Evolutionary conservation across 2,888 invertebrate genomes (phyloP), one percentile per base, ranked within the genome.

Genomic region (Exephanes ischioxanthus): DNA sequence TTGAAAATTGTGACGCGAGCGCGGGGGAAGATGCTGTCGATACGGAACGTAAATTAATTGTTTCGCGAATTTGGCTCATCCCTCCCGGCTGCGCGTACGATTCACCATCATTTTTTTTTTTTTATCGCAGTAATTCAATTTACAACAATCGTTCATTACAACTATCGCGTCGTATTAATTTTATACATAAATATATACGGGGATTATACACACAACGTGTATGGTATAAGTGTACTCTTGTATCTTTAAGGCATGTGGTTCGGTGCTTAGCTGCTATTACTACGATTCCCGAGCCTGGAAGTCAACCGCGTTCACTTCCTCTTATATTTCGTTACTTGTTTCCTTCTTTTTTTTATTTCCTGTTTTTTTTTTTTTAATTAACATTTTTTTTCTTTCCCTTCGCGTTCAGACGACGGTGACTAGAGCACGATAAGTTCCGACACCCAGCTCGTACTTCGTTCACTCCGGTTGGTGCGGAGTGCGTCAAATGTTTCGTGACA

Each of bases 231-330:
- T 85, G 85, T 85, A 85, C 85, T 85, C 81, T 85, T 85, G 85
- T 85, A 85, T 81, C 78, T 78, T 87, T 91, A 91, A 91, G 90
- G 90, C 90, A 90, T 90, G 88, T 89, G 89, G 90, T 90, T 90
- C 87, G 88, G 90, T 88, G 89, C 88, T 90, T 89, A 89, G 89
- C 87, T 88, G 88, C 88, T 89, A 88, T 76, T 83, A 87, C 85
- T 87, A 85, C 77, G 76, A 82, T 83, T 83, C 82, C 80, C 82
- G 87, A 87, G 85, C 86, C 79, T 83, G 86, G 87, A 83, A 87
- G 77, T 86, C 78, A 85, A 66, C 68, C 71, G 70, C 81, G 67
- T 55, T 80, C 53, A 61, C 33, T 48, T 11, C 14, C 37, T 63
- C 41, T 67, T 55, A 41, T n/a, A 63, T 73, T 84, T 19, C 45